phyloP scores from a whole-genome alignment of 2,113 vertebrate species.

The Sinocyclocheilus anshuiensis region DNA sequence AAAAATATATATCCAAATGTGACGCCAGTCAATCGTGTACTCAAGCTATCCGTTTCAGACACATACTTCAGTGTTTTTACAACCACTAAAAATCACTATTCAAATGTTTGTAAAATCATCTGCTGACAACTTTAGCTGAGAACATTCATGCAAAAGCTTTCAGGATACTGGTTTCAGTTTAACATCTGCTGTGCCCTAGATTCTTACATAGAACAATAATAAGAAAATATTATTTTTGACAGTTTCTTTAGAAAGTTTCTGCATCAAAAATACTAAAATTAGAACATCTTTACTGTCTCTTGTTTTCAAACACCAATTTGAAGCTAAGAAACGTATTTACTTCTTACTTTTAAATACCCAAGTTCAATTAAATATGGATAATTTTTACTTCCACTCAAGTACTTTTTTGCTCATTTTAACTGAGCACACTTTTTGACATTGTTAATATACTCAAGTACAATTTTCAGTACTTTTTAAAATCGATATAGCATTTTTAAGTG shows the following conservation, averaged over 20 bases:
- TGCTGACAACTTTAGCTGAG: background rate
- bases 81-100: background rate
- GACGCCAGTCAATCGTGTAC: background rate
- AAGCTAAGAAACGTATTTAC: background rate
- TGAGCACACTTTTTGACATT: background rate
- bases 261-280: background rate
- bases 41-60: background rate
- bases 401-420: background rate
- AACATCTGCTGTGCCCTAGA: background rate
- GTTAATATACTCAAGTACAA: background rate
- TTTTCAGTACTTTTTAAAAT: background rate
- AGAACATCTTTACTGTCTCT: background rate
- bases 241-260: background rate
- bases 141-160: background rate
- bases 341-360: background rate
- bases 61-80: background rate
- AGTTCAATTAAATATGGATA: background rate
- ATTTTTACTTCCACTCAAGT: background rate
- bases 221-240: background rate
- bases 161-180: background rate
- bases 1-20: background rate
- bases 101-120: background rate
- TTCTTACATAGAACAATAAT: background rate
- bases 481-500: background rate
- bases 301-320: background rate